Percentiles rank a stretch among this genome's conserved stretches.
phyloP scores from a whole-genome alignment of 2,888 invertebrate species.

The Hydrotaea diabolus region DNA sequence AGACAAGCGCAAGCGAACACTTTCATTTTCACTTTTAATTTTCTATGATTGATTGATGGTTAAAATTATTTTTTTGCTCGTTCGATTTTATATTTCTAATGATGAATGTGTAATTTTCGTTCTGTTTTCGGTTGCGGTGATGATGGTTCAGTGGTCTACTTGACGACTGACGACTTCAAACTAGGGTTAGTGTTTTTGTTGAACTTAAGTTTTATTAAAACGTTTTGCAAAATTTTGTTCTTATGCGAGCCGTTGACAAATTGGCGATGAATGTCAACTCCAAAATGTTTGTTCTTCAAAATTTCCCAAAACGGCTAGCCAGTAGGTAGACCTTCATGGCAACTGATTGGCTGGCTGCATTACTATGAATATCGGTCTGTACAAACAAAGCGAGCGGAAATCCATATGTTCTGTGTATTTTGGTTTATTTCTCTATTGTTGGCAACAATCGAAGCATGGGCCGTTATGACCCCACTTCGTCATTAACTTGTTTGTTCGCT shows the following conservation, averaged over 20 bases:
- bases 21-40: constrained; percentile 28
- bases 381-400: constrained; percentile 6
- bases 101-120: not conserved
- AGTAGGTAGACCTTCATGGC: constrained; percentile 62
- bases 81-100: not conserved
- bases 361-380: constrained; percentile 21
- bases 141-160: constrained; percentile 2
- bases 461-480: constrained; percentile 9
- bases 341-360: constrained; percentile 1
- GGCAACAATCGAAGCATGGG: not conserved
- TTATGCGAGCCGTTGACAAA: not conserved
- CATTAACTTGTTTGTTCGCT: constrained; percentile 40
- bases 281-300: constrained; percentile 35
- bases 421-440: not conserved
- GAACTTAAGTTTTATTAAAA: constrained; percentile 37
- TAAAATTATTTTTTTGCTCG: not conserved
- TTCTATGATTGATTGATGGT: too few species aligned
- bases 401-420: not conserved
- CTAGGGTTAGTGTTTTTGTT: constrained; percentile 9
- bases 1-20: not conserved
- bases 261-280: not conserved
- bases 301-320: constrained; percentile 45
- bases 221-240: not conserved
- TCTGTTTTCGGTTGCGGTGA: not conserved
- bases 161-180: constrained; percentile 15